Conservation (phyloP, 2,888 invertebrate species). For the Erebia aethiops region DNA sequence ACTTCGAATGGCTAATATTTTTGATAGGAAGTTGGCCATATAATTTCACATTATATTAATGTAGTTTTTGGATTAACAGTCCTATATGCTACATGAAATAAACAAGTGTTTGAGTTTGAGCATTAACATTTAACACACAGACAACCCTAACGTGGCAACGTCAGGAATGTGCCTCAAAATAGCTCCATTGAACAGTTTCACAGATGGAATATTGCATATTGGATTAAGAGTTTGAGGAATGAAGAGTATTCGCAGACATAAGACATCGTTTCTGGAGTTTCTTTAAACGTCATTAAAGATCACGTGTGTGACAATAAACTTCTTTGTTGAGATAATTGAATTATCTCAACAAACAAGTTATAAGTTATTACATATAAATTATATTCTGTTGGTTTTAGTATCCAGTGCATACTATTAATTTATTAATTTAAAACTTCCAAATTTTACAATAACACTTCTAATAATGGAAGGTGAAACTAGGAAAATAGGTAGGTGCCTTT, state of each 20-base stretch:
- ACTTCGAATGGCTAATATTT: no score
- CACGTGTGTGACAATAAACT: not conserved
- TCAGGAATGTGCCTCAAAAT: conserved; percentile 38
- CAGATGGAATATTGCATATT: conserved; percentile 36
- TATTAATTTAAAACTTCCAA: no score
- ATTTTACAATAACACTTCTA: no score
- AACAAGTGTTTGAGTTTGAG: not conserved
- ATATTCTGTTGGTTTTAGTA: no score
- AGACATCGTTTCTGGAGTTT: conserved; percentile 16
- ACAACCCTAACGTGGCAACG: conserved; percentile 31
- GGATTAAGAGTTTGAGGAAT: conserved; percentile 31
- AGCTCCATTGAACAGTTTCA: conserved; percentile 37
- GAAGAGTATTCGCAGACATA: conserved; percentile 17
- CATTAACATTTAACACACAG: conserved; percentile 8
- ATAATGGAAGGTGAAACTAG: no score
- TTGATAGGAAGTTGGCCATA: no score
- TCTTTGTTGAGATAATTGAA: not conserved
- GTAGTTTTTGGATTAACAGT: no score
- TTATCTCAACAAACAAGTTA: no score
- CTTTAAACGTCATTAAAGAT: not conserved
- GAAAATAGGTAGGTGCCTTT: no score
- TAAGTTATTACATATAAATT: no score
- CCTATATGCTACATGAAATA: not conserved
- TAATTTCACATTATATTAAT: no score
- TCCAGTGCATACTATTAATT: no score